phyloP scores from a whole-genome alignment of 2,888 invertebrate species.

The Xylophagus ater region DNA sequence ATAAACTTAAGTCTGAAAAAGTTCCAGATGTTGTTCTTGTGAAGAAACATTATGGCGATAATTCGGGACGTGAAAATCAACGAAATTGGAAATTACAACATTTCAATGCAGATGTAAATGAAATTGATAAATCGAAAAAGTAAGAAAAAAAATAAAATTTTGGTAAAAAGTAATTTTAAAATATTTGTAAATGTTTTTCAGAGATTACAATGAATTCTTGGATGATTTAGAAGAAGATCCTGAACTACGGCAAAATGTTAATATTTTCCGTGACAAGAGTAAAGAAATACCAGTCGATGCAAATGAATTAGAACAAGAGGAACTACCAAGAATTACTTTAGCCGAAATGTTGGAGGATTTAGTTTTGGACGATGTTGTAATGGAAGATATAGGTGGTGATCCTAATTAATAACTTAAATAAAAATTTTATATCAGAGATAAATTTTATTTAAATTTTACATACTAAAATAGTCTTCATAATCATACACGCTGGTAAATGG shows the following conservation, averaged over 20 bases:
- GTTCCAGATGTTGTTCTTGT: constrained; percentile 91
- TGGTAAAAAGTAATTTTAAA: too few species aligned
- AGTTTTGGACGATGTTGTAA: constrained; percentile 67
- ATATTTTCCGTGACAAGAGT: constrained; percentile 66
- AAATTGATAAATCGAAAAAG: constrained; percentile 51
- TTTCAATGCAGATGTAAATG: constrained; percentile 57
- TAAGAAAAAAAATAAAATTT: too few species aligned
- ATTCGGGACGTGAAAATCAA: constrained; percentile 55
- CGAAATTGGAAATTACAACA: constrained; percentile 88
- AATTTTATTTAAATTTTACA: too few species aligned
- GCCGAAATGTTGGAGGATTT: constrained; percentile 93
- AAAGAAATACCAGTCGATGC: constrained; percentile 45
- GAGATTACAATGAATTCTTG: constrained; percentile 90
- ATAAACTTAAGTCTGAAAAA: constrained; percentile 55
- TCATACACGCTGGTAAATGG: too few species aligned
- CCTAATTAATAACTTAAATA: neutral
- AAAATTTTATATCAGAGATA: neutral
- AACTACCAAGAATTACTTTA: constrained; percentile 65
- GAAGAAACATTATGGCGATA: constrained; percentile 78
- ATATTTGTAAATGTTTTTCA: constrained; percentile 34
- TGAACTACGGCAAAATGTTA: constrained; percentile 77
- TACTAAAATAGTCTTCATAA: too few species aligned
- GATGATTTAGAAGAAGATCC: constrained; percentile 96
- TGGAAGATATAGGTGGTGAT: constrained; percentile 42
- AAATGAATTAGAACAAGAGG: constrained; percentile 52